Conservation (phyloP, 2,797 vertebrate species). For the Halcyon badia region DNA sequence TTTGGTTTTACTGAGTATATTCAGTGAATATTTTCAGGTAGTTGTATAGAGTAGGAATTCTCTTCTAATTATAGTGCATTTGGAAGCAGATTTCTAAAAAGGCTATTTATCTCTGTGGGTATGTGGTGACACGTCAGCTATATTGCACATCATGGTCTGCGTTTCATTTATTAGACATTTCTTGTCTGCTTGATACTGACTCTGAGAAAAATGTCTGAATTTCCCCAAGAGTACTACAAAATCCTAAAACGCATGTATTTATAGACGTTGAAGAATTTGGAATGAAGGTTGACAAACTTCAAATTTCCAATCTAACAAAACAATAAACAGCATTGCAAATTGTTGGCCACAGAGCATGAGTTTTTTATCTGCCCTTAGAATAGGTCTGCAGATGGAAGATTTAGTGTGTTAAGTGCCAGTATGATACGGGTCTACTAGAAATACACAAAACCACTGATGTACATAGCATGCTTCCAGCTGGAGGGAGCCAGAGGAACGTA, state of each 20-base stretch:
- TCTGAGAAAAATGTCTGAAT: neutral
- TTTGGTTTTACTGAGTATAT: neutral
- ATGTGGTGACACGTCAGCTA: neutral
- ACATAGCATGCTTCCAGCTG: conserved; percentile 13
- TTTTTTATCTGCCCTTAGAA: neutral
- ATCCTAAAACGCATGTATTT: neutral
- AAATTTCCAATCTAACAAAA: neutral
- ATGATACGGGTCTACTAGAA: neutral
- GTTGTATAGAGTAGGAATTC: neutral
- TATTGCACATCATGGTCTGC: neutral
- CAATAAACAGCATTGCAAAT: neutral
- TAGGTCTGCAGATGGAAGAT: neutral
- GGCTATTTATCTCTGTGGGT: neutral
- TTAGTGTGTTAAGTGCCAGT: neutral
- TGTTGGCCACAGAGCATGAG: neutral
- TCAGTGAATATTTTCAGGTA: neutral
- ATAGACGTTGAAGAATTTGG: neutral
- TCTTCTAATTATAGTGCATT: neutral
- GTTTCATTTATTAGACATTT: neutral
- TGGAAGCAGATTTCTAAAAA: neutral
- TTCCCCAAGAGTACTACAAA: neutral
- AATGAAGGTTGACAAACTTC: neutral
- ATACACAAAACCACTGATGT: neutral
- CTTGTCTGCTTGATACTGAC: neutral
- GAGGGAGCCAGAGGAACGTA: conserved; percentile 50